Evolutionary conservation across 2,888 invertebrate genomes (phyloP), one percentile per base, ranked within the genome.

Genomic region (Ochropacha duplaris): DNA sequence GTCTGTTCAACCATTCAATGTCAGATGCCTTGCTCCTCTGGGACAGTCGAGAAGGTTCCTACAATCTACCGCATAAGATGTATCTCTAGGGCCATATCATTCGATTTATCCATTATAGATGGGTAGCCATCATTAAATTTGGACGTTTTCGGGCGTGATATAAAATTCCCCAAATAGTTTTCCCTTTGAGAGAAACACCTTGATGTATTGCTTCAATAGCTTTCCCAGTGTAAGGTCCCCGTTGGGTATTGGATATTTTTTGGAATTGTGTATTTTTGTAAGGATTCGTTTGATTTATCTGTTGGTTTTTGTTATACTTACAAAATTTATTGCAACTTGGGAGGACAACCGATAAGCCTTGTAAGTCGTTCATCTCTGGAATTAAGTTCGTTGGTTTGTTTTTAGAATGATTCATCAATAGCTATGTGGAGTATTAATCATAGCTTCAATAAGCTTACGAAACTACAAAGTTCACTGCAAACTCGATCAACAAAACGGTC

Each of bases 81-180:
- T 59, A 57, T 64, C 74, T 68, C 73, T 11, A 6, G 70, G 62
- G 79, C 54, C 52, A 62, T 71, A 79, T 79, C 72, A 71, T 77
- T 78, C 75, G 76, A 77, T 79, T 76, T 74, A 60, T 49, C 49
- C 51, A 60, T 56, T 55, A 44, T 31, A 65, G 58, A 36, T 36
- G 36, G 57, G 52, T 36, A 54, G 56, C 54, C 61, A 69, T 69
- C 61, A 66, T 72, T 72, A 69, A 66, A 69, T 75, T 66, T 57
- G 64, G 9, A 44, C 9, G 60, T 66, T 62, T 61, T 54, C 39
- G 54, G 36, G 55, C 60, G 62, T 72, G 61, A 54, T 57, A 58
- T 44, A 50, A 57, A 56, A 61, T 66, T 55, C 59, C 62, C 56
- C 57, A 58, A 71, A 68, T 73, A 71, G 66, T 73, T 59, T 59